phyloP scores from a whole-genome alignment of 2,113 vertebrate species.

The Callopanchax toddi region DNA sequence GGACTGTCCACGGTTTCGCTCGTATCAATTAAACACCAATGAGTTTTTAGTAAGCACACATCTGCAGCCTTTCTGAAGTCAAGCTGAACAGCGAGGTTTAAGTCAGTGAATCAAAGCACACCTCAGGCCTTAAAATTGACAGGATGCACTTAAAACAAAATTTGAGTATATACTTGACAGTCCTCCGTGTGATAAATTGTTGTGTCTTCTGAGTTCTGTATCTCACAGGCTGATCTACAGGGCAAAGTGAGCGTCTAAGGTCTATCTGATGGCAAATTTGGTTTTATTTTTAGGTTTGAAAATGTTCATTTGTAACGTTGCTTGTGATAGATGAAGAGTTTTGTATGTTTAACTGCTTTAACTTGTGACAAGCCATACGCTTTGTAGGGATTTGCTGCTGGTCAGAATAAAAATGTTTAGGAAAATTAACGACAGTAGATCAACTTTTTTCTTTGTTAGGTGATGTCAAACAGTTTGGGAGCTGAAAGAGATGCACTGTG shows the following conservation, averaged over 20 bases:
- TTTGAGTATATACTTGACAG: constrained; percentile 49
- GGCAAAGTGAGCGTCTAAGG: constrained; percentile 41
- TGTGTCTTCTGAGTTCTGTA: constrained; percentile 38
- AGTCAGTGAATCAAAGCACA: constrained; percentile 71
- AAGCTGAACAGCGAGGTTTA: constrained; percentile 27
- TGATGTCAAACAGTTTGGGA: constrained; percentile 25
- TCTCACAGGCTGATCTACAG: constrained; percentile 25
- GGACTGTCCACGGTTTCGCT: constrained; percentile 19
- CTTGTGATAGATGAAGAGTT: constrained; percentile 63
- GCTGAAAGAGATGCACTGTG: constrained; percentile 14
- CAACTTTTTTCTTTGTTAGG: constrained; percentile 31
- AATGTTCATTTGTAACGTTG: constrained; percentile 53
- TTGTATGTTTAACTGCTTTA: constrained; percentile 64
- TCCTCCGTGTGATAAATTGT: constrained; percentile 58
- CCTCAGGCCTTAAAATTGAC: constrained; percentile 76
- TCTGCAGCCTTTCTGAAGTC: constrained; percentile 49
- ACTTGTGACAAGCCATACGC: constrained; percentile 67
- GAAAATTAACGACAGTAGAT: constrained; percentile 21
- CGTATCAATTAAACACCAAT: constrained; percentile 11
- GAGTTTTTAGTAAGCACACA: constrained; percentile 39
- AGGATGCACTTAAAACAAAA: constrained; percentile 70
- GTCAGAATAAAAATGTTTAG: constrained; percentile 60
- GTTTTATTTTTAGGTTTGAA: constrained; percentile 34
- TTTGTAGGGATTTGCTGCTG: constrained; percentile 67
- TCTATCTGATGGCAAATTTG: constrained; percentile 56